Percentiles rank a stretch among this genome's conserved stretches.
Conservation (phyloP, 2,797 vertebrate species). For the Dryobates pubescens region DNA sequence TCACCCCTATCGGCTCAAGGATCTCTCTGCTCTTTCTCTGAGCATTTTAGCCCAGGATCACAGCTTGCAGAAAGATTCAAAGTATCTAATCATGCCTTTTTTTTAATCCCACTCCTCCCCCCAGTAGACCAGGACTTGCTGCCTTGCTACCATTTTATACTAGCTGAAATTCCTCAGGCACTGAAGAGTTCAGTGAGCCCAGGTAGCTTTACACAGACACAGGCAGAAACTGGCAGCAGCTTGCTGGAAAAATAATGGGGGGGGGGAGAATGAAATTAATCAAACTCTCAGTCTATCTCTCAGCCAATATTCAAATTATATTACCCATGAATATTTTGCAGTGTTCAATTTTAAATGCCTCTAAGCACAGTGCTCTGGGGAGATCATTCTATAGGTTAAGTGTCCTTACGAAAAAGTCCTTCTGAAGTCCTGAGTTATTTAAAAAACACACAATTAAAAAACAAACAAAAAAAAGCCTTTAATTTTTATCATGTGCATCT, state of each 20-base stretch:
- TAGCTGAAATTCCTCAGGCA: not conserved
- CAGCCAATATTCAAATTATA: not conserved
- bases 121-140: not conserved
- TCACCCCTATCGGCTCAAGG: not conserved
- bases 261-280: not conserved
- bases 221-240: not conserved
- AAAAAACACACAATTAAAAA: not conserved
- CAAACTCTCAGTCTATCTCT: not conserved
- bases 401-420: not conserved
- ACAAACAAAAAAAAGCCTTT: not conserved
- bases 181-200: not conserved
- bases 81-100: not conserved
- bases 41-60: not conserved
- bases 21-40: not conserved
- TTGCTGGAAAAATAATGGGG: not conserved
- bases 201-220: not conserved
- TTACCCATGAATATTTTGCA: not conserved
- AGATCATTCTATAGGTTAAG: not conserved
- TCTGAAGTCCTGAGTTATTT: not conserved
- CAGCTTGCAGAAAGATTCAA: not conserved
- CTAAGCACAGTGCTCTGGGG: not conserved
- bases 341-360: not conserved
- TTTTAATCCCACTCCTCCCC: too few relatives aligned
- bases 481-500: slow-evolving; percentile 23
- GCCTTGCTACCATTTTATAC: not conserved